Conservation (phyloP, 1,140 invertebrate genomes). For the Zophobas morio region DNA sequence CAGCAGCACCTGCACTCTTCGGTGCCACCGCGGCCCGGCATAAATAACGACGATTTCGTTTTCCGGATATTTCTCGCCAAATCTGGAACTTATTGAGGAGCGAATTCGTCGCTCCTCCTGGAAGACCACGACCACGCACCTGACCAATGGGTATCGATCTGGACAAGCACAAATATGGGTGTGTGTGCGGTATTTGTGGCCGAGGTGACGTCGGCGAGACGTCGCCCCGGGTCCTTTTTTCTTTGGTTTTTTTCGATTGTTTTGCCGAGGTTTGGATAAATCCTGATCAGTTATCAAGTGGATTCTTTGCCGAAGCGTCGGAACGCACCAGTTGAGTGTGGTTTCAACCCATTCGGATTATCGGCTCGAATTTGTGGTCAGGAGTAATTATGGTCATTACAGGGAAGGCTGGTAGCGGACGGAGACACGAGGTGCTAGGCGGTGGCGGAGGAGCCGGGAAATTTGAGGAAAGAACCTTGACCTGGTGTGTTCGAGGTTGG, state of each 20-base stretch:
- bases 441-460: too few relatives aligned
- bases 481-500: too few relatives aligned
- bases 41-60: slow-evolving; percentile 13
- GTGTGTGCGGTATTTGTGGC: background rate
- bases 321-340: slow-evolving; percentile 36
- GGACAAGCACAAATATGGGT: slow-evolving; percentile 9
- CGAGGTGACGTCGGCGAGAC: background rate
- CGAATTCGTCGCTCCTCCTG: background rate
- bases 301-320: slow-evolving; percentile 10
- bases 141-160: slow-evolving; percentile 1
- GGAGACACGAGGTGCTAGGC: too few relatives aligned
- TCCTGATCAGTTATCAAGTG: background rate
- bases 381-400: too few relatives aligned
- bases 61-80: slow-evolving; percentile 32
- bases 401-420: too few relatives aligned
- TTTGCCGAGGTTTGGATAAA: background rate
- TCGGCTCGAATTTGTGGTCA: too few relatives aligned
- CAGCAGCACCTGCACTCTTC: background rate
- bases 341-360: background rate
- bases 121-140: background rate
- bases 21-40: background rate
- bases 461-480: too few relatives aligned
- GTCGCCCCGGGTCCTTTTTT: background rate
- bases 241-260: background rate
- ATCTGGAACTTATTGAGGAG: slow-evolving; percentile 11